Conservation (phyloP, 2,797 vertebrate species). For the Enoplosus armatus region DNA sequence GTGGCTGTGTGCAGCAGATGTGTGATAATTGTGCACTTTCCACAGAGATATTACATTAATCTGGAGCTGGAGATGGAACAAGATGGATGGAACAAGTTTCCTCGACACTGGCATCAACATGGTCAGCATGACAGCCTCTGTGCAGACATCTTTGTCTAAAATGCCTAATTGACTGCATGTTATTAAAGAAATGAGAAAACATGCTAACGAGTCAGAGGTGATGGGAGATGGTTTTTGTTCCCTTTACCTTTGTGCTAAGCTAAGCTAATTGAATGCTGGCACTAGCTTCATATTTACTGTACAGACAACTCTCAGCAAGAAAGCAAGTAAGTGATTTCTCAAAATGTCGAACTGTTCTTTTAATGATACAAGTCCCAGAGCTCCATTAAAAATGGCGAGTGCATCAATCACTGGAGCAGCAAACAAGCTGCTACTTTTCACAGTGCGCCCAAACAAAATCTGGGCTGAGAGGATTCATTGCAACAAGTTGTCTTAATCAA, state of each 20-base stretch:
- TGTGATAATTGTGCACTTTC: slow-evolving; percentile 1
- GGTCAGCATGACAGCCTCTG: not conserved
- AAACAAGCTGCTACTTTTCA: not conserved
- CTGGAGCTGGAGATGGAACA: not conserved
- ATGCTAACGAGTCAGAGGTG: not conserved
- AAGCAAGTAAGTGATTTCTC: not conserved
- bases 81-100: not conserved
- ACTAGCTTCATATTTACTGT: not conserved
- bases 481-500: not conserved
- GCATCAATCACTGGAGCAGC: not conserved
- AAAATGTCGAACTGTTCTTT: not conserved
- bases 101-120: not conserved
- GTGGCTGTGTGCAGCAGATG: not conserved
- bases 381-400: not conserved
- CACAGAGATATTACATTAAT: slow-evolving; percentile 11
- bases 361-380: not conserved
- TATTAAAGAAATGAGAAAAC: not conserved
- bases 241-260: not conserved
- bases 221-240: not conserved
- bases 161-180: too few species aligned
- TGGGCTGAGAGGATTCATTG: not conserved
- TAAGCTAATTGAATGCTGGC: not conserved
- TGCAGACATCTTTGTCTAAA: not conserved
- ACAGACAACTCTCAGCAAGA: not conserved
- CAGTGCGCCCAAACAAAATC: not conserved